Evolutionary conservation across 2,888 invertebrate species (phyloP).

Genomic region (Pachymerium ferrugineum): DNA sequence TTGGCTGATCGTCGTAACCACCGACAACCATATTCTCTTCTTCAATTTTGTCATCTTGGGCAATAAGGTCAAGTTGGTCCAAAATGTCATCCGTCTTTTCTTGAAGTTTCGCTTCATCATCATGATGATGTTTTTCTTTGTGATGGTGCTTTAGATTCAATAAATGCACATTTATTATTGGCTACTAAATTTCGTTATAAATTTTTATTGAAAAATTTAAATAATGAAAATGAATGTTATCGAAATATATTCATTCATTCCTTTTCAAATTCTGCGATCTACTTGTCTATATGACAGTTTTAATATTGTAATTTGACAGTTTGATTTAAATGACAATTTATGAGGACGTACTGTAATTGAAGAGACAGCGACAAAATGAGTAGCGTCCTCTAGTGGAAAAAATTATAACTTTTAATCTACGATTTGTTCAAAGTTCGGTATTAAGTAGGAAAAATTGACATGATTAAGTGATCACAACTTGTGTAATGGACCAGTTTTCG

Average conservation of each 20-base stretch:
- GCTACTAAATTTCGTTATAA: not conserved
- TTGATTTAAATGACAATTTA: not conserved
- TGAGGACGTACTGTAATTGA: not conserved
- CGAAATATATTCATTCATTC: not conserved
- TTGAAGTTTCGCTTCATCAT: constrained; percentile 23
- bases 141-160: constrained; percentile 7
- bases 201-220: not conserved
- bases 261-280: not conserved
- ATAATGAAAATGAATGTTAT: not conserved
- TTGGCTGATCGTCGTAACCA: constrained; percentile 10
- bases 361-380: too few relatives aligned
- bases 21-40: constrained; percentile 28
- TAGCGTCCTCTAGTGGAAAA: not conserved
- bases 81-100: constrained; percentile 16
- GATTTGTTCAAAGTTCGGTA: not conserved
- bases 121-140: constrained; percentile 28
- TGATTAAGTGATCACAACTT: not conserved
- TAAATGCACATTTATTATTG: not conserved
- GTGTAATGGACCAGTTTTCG: not conserved
- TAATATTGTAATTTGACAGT: not conserved
- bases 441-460: not conserved
- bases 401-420: not conserved
- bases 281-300: not conserved
- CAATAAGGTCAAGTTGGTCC: constrained; percentile 35
- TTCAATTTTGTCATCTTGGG: constrained; percentile 32